Conservation (phyloP, 2,113 vertebrate genomes). For the Corythaixoides concolor region DNA sequence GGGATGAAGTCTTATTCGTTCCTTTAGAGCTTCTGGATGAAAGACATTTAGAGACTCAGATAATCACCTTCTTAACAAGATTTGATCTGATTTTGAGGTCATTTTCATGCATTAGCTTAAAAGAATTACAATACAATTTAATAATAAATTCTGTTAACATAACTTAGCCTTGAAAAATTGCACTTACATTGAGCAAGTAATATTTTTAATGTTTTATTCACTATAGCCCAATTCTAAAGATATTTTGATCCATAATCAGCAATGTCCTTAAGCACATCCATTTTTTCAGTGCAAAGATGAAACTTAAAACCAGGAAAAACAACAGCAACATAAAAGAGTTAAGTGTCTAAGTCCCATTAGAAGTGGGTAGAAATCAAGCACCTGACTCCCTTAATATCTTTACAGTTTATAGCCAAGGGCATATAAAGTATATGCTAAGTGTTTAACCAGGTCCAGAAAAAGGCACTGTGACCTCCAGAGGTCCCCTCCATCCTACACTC, state of each 20-base stretch:
- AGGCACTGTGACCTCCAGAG: not conserved
- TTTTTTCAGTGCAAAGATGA: not conserved
- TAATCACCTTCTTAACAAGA: constrained; percentile 47
- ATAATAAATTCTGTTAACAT: constrained; percentile 58
- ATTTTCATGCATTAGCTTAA: constrained; percentile 60
- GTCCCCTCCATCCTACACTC: not conserved
- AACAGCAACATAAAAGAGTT: not conserved
- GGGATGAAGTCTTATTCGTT: not conserved
- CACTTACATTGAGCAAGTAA: constrained; percentile 18
- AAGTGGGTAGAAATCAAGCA: not conserved
- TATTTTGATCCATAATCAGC: constrained; percentile 36
- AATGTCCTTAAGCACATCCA: constrained; percentile 1
- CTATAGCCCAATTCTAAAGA: constrained; percentile 38
- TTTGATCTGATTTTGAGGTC: constrained; percentile 52
- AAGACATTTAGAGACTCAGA: constrained; percentile 26
- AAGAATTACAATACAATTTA: constrained; percentile 64
- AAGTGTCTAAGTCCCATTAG: not conserved
- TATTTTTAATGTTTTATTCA: constrained; percentile 58
- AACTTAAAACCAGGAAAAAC: not conserved
- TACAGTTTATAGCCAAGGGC: not conserved
- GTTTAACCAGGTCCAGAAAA: not conserved
- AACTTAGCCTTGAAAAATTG: constrained; percentile 47
- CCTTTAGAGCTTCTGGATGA: not conserved
- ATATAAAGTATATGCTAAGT: not conserved
- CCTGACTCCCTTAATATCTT: not conserved